Evolutionary conservation across 1,140 invertebrate species (phyloP), one percentile per base, ranked within the genome.

Genomic region (Conus betulinus): DNA sequence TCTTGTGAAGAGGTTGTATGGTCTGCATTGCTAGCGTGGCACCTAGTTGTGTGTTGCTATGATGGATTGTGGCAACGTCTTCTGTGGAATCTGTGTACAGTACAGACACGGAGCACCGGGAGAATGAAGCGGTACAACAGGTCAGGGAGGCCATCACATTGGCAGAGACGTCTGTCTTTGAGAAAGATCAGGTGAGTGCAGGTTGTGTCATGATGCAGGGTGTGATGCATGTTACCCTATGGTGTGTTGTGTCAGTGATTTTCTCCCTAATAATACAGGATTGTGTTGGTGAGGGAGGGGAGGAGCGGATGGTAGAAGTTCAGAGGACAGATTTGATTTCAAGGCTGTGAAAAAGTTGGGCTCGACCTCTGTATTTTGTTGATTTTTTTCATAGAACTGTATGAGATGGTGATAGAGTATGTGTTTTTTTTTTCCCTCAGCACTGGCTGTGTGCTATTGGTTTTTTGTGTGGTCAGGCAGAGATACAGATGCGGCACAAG

Each of bases 81-180:
- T 39, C 39, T 39, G 39, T 39, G 39, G 39, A 3, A 39, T 39
- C 39, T 85, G 53, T 63, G 20, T 39, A 39, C 79, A 94, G 93
- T 87, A 74, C 74, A 84, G 93, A 94, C 11, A 88, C 91, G 20
- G 93, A 93, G 78, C 86, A 92, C 13, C 91, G 90, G 82, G 93
- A 94, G 84, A 89, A 91, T 63, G 94, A 95, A 55, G 91, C 92
- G 25, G 90, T 93, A 0, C 71, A 87, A 39, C 92, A 94, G 86
- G 91, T 93, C 60, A 92, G 92, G 84, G 93, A 95, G 85, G 93
- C 92, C 71, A 91, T 93, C 39, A 92, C 92, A 52, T 92, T 95
- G 91, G 94, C 93, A 17, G 94, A 95, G 81, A 93, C 91, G 82
- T 93, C 93, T 39, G 89, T 92, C 2, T 57, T 94, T 74, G 94